phyloP scores from a whole-genome alignment of 2,113 vertebrate species.

The Etia nguti region DNA sequence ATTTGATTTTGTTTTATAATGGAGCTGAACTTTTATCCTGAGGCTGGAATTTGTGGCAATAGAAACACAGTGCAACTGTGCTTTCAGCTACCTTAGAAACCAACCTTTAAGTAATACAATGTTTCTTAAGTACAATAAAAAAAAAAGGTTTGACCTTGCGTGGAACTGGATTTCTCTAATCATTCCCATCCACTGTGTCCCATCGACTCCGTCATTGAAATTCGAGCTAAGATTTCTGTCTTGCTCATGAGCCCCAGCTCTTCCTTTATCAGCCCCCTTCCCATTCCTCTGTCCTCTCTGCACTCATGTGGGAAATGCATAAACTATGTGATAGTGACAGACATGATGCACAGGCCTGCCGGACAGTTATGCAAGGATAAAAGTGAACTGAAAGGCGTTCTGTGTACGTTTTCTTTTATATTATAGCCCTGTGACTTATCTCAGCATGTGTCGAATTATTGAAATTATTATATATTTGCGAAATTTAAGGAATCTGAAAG shows the following conservation, averaged over 20 bases:
- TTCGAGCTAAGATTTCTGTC: constrained; percentile 23
- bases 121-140: constrained; percentile 5
- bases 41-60: background rate
- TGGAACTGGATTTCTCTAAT: constrained; percentile 4
- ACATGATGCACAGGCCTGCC: background rate
- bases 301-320: constrained; percentile 24
- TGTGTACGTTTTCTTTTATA: background rate
- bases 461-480: background rate
- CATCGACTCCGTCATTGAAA: constrained; percentile 29
- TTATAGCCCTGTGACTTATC: background rate
- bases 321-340: constrained; percentile 13
- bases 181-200: background rate
- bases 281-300: constrained; percentile 7
- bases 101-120: constrained; percentile 60
- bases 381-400: constrained; percentile 19
- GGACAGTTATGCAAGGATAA: constrained; percentile 12
- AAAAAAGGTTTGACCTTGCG: constrained; percentile 39
- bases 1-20: background rate
- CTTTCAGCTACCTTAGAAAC: constrained; percentile 41
- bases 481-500: background rate
- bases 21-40: background rate
- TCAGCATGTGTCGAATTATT: background rate
- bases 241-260: background rate
- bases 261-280: background rate
- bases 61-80: constrained; percentile 31